Conservation (phyloP, 2,113 vertebrate species). For the Aphelocoma coerulescens region DNA sequence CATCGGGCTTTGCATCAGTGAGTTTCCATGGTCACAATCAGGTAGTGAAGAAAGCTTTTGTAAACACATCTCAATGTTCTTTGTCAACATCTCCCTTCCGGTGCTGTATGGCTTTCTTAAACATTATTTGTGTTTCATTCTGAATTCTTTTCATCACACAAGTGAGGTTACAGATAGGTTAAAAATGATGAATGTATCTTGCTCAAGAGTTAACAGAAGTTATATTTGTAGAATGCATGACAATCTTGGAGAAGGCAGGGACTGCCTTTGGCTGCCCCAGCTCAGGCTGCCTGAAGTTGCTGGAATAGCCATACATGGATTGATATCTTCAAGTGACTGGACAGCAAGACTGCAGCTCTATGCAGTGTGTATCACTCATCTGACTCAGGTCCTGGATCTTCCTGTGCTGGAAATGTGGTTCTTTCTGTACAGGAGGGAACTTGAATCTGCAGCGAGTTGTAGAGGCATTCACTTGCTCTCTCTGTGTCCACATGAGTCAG, state of each 20-base stretch:
- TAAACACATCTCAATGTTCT: background rate
- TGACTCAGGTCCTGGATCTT: background rate
- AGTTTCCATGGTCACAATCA: slow-evolving; percentile 45
- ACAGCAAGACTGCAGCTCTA: background rate
- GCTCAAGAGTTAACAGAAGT: background rate
- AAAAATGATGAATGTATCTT: background rate
- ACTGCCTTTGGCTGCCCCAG: background rate
- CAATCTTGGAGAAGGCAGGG: background rate
- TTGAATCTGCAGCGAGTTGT: background rate
- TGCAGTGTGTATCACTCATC: background rate
- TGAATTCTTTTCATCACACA: slow-evolving; percentile 17
- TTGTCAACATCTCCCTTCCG: background rate
- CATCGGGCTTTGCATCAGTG: background rate
- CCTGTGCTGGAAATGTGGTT: background rate
- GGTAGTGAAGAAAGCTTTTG: background rate
- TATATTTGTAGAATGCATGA: background rate
- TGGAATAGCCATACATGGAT: background rate
- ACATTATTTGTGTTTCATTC: slow-evolving; percentile 1
- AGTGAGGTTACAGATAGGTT: background rate
- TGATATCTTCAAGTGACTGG: background rate
- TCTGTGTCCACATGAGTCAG: background rate
- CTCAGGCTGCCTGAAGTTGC: background rate
- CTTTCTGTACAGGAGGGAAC: background rate
- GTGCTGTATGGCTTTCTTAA: background rate
- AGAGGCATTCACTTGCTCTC: background rate